phyloP scores from a whole-genome alignment of 1,140 invertebrate genomes.

The Halictus rubicundus region DNA sequence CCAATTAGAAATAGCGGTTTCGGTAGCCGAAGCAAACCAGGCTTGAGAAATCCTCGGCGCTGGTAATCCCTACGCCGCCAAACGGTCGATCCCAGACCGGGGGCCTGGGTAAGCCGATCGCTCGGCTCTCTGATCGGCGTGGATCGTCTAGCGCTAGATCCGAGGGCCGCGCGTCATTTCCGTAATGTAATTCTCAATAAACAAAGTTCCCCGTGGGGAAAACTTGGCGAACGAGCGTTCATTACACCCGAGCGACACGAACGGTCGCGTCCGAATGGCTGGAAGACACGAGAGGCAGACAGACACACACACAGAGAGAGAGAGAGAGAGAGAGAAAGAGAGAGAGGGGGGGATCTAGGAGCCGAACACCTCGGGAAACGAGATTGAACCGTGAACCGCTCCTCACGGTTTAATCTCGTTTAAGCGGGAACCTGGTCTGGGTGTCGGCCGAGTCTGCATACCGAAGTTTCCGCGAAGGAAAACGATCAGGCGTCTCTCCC shows the following conservation, averaged over 20 bases:
- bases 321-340: too few species aligned
- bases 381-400: slow-evolving; percentile 14
- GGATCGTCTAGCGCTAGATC: not conserved
- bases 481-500: not conserved
- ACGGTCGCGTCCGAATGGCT: not conserved
- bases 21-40: not conserved
- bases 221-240: slow-evolving; percentile 20
- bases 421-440: not conserved
- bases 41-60: not conserved
- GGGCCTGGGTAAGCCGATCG: slow-evolving; percentile 3
- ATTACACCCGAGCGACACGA: slow-evolving; percentile 22
- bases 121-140: not conserved
- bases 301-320: too few species aligned
- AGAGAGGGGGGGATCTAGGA: not conserved
- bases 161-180: slow-evolving; percentile 22
- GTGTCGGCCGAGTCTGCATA: not conserved
- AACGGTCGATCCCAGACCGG: not conserved
- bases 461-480: not conserved
- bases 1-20: not conserved
- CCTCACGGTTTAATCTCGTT: slow-evolving; percentile 9
- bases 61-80: not conserved
- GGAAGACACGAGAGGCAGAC: slow-evolving; percentile 16
- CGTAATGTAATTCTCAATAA: slow-evolving; percentile 37
- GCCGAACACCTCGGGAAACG: slow-evolving; percentile 2
- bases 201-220: slow-evolving; percentile 35